Percentiles rank a stretch among this genome's conserved stretches.
Evolutionary conservation across 2,797 vertebrate genomes (phyloP).

Genomic region (Synanceia verrucosa): DNA sequence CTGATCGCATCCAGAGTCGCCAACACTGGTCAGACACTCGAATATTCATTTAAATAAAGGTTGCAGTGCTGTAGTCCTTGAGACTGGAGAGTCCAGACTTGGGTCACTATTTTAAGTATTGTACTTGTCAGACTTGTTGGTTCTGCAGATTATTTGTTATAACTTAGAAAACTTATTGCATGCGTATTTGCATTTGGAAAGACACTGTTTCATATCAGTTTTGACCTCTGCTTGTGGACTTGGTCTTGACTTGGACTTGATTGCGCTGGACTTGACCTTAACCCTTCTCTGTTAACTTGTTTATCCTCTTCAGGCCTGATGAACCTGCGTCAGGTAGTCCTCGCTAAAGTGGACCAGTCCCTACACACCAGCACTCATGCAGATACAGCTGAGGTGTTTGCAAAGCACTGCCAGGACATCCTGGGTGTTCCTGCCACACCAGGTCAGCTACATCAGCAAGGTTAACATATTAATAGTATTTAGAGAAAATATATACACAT

Average conservation of each 20-base stretch:
- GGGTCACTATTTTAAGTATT: too few relatives aligned
- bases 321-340: constrained; percentile 93
- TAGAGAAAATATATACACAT: not conserved
- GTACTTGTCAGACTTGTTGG: too few relatives aligned
- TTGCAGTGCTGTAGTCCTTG: too few relatives aligned
- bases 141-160: too few relatives aligned
- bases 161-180: too few relatives aligned
- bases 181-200: too few relatives aligned
- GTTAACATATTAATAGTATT: not conserved
- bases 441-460: constrained; percentile 74
- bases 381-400: constrained; percentile 89
- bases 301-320: constrained; percentile 83
- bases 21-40: constrained; percentile 90
- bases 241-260: too few relatives aligned
- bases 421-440: constrained; percentile 93
- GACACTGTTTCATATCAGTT: too few relatives aligned
- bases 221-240: too few relatives aligned
- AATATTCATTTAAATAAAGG: not conserved
- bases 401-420: constrained; percentile 87
- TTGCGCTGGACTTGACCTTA: too few relatives aligned
- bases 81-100: too few relatives aligned
- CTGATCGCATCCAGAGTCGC: constrained; percentile 92
- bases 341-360: constrained; percentile 94
- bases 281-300: too few relatives aligned
- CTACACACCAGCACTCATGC: constrained; percentile 85